Evolutionary conservation across 2,113 vertebrate species (phyloP), one percentile per base, ranked within the genome.

Genomic region (Rhabdomys dilectus): DNA sequence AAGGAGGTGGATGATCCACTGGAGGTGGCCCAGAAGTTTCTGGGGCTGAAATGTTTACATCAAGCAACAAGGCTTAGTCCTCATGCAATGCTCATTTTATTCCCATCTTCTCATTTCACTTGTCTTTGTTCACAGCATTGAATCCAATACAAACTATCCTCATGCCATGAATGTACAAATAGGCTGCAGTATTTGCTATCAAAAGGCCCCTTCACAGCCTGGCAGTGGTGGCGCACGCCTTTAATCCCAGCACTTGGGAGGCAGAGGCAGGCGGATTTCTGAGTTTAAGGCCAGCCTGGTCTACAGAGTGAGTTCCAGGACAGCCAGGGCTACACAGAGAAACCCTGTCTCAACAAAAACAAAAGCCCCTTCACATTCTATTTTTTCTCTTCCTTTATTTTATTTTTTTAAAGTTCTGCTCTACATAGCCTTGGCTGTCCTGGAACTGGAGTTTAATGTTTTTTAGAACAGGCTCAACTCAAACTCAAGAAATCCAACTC

Each of bases 11-110:
- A 45, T 89, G 88, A n/a, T 80, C 96, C 1, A 92, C 5, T 80
- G 96, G 75, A n/a, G 95, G 86, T 10, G 12, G 19, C 56, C 96
- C 97, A 78, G 93, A 96, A 48, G 62, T 95, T 31, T 98, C 73
- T 78, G 97, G 94, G 80, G 91, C 95, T 96, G 76, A 88, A 92
- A 96, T 96, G 21, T 90, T 82, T 96, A 96, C 89, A 88, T 11
- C 62, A 93, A 94, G 60, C 88, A 97, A 73, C 7, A 56, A 29
- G 34, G 60, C 62, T 95, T 88, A 56, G 36, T 89, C 56, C 42
- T 36, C 19, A 51, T 91, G 31, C 78, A 70, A 0, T 87, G 73
- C 73, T 45, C 75, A 66, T 89, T 95, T 64, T 76, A 66, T 51
- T 85, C 68, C 89, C 39, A 93, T 42, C 51, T 91, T 36, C 51